Percentiles rank a stretch among this genome's conserved stretches.
These are phyloP conservation scores for Nezara viridula DNA, from an alignment of 2,888 invertebrate species.

Conservation along the genomic window DNA sequence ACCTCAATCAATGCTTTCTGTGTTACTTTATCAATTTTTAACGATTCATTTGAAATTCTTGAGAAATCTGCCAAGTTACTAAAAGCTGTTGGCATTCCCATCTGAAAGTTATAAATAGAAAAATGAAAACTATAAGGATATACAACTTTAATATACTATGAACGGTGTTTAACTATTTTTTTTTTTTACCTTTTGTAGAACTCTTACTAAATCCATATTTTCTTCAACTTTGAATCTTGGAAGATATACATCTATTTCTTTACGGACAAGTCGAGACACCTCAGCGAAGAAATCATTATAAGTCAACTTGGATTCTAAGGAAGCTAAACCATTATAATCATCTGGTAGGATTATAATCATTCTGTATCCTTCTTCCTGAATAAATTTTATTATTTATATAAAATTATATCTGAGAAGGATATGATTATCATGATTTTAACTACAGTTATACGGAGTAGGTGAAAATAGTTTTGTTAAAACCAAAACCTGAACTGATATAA, in stretches of 20 bases:
- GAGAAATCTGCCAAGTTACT: slow-evolving; percentile 75
- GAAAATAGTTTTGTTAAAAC: too few species aligned
- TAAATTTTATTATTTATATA: neutral
- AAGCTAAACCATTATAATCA: slow-evolving; percentile 4
- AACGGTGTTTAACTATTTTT: too few species aligned
- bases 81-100: slow-evolving; percentile 82
- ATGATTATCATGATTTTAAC: neutral
- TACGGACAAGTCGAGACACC: neutral
- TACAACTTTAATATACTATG: neutral
- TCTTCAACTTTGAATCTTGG: slow-evolving; percentile 24
- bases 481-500: too few species aligned
- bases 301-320: neutral
- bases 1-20: slow-evolving; percentile 91
- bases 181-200: neutral
- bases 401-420: neutral
- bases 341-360: slow-evolving; percentile 15
- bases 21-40: slow-evolving; percentile 79
- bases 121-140: neutral
- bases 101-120: slow-evolving; percentile 70
- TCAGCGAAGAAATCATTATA: neutral
- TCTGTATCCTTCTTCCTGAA: slow-evolving; percentile 10
- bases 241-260: neutral
- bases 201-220: neutral
- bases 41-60: slow-evolving; percentile 73
- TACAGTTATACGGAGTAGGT: too few species aligned